Percentiles rank a stretch among this genome's conserved stretches.
These are phyloP conservation scores for Limnephilus marmoratus DNA, from an alignment of 2,888 invertebrate species.

Conservation along the genomic window DNA sequence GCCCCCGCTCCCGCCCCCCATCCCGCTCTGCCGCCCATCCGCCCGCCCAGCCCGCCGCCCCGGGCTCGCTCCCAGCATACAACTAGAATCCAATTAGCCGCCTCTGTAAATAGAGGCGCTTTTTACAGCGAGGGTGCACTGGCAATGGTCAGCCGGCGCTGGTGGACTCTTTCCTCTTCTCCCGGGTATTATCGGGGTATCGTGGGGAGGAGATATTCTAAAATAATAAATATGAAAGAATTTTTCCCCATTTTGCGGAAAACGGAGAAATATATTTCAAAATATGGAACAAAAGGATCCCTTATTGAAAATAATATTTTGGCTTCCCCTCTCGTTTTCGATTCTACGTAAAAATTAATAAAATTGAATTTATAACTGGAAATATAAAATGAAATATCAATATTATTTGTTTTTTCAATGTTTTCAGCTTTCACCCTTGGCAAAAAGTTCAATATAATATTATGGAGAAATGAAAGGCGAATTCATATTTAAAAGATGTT, in stretches of 20 bases:
- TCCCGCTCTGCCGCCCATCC: background rate
- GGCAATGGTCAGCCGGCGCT: background rate
- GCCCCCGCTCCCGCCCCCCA: too few relatives aligned
- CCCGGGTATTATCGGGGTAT: conserved; percentile 18
- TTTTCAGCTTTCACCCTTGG: too few relatives aligned
- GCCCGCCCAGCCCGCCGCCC: background rate
- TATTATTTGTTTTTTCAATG: too few relatives aligned
- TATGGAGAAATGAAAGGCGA: too few relatives aligned
- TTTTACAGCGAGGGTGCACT: conserved; percentile 8
- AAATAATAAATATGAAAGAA: conserved; percentile 4
- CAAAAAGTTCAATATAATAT: too few relatives aligned
- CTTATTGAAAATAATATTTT: background rate
- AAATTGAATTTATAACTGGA: background rate
- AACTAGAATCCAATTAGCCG: conserved; percentile 45
- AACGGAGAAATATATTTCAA: background rate
- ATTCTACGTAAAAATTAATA: background rate
- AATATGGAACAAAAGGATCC: background rate
- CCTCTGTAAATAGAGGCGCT: conserved; percentile 37
- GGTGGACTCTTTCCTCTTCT: background rate
- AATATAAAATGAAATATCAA: too few relatives aligned
- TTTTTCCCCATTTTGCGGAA: background rate
- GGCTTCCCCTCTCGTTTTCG: background rate
- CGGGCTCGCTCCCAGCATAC: conserved; percentile 11
- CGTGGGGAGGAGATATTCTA: background rate
- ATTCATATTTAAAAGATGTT: too few relatives aligned